Conservation (phyloP, 2,888 invertebrate species). For the Laothoe populi region DNA sequence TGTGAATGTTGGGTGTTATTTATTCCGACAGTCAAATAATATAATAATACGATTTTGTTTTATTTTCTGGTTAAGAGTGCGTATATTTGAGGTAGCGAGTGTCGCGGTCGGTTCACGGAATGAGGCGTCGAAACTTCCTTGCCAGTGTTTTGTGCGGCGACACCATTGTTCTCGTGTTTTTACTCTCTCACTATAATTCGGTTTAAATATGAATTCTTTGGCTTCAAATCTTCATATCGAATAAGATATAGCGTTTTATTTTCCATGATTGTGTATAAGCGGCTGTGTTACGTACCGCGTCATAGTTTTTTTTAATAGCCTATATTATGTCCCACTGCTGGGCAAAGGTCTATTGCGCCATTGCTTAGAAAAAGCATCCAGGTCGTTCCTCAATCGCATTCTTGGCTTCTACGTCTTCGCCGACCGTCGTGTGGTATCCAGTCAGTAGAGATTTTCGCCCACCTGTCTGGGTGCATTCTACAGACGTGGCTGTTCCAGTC, state of each 20-base stretch:
- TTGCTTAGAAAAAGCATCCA: no score
- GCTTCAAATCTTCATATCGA: slow-evolving; percentile 24
- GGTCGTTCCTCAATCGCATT: no score
- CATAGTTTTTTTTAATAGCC: slow-evolving; percentile 8
- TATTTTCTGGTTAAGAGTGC: slow-evolving; percentile 17
- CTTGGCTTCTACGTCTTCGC: no score
- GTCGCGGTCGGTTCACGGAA: slow-evolving; percentile 33
- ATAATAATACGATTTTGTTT: slow-evolving; percentile 17
- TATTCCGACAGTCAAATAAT: background rate
- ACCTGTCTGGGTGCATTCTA: no score
- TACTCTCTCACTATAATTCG: slow-evolving; percentile 37
- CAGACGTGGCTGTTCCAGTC: no score
- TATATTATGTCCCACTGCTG: no score
- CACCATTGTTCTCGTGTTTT: slow-evolving; percentile 48
- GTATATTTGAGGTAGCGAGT: slow-evolving; percentile 4
- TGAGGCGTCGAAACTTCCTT: slow-evolving; percentile 37
- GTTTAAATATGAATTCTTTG: slow-evolving; percentile 20
- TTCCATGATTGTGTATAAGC: slow-evolving; percentile 16
- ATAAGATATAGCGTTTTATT: slow-evolving; percentile 33
- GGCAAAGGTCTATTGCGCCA: no score
- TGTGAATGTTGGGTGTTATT: no score
- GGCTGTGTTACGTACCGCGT: slow-evolving; percentile 13
- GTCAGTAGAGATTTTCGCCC: no score
- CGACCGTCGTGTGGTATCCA: no score
- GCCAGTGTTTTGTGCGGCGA: slow-evolving; percentile 25